Base-by-base conservation (phyloP, 2,888 invertebrate genomes). In the Smittia sp. region DNA sequence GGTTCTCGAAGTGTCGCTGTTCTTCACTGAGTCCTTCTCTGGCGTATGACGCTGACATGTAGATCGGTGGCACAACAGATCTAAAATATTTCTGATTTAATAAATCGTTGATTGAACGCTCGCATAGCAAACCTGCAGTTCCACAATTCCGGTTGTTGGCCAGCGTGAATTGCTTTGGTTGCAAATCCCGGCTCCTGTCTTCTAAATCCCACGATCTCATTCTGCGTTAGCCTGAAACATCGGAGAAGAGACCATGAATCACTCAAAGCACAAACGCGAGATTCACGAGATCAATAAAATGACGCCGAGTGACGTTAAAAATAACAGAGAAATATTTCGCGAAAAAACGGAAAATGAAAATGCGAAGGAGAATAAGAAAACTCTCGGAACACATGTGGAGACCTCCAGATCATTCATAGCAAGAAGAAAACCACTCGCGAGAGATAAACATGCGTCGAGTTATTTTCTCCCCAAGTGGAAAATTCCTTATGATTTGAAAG, bases 131-230 rank as follows among this genome's bases (percentile, higher is more conserved):
- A 69, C 69, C 69, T 41, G 54, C 91, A 91, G 22, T 84, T 89
- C 95, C 96, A 96, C 83, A 96, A 91, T 75, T 91, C 90, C 1
- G 98, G 94, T 76, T 93, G 91, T 81, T 97, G 96, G 1, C 95
- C 97, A 66, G 86, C 89, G 80, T 98, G 98, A 78, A 98, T 93
- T n/a, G 98, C 96, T 77, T 87, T 86, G 1, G 98, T 98, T 11
- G 94, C 90, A 81, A 96, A 94, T 72, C 90, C 90, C 76, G 86
- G 84, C 54, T 86, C 86, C 78, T 85, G 86, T 76, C 86, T 83
- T 77, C 86, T 82, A 78, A 87, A 90, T 32, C 72, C 72, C 32
- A 72, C 38, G 6, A 27, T 25, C 38, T 72, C 72, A 54, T 69
- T 69, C 27, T 69, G 25, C 27, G 69, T 69, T 32, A 69, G 52